Percentiles rank a stretch among this genome's conserved stretches.
These are phyloP conservation scores for Morpho helenor DNA, from an alignment of 2,888 invertebrate species.

Conservation along the genomic window DNA sequence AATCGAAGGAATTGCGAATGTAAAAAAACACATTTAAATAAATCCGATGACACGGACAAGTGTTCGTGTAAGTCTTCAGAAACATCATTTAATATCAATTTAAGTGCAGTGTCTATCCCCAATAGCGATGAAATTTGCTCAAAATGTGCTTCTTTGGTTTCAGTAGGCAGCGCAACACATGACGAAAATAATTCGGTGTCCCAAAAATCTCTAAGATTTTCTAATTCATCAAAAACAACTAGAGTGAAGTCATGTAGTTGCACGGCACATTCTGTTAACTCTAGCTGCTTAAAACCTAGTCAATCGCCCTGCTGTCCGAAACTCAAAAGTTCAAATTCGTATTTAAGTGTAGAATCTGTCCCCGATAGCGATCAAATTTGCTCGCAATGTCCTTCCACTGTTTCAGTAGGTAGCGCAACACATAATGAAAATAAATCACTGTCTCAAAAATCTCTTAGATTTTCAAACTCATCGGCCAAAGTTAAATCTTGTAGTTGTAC, in stretches of 20 bases:
- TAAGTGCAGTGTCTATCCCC: neutral
- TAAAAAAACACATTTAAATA: neutral
- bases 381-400: neutral
- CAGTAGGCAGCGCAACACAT: neutral
- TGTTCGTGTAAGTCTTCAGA: neutral
- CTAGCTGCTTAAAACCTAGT: neutral
- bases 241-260: neutral
- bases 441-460: neutral
- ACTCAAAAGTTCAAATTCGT: neutral
- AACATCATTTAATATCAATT: neutral
- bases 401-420: neutral
- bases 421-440: neutral
- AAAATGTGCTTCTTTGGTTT: neutral
- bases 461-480: neutral
- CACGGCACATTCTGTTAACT: neutral
- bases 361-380: neutral
- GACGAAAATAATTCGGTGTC: neutral
- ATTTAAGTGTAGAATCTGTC: neutral
- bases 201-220: neutral
- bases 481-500: neutral
- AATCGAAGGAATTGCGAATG: neutral
- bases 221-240: neutral
- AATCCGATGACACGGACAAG: neutral
- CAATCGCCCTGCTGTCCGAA: no score
- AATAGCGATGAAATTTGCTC: neutral